phyloP scores from a whole-genome alignment of 92 coral and sea anemone genomes.

The Micromussa lordhowensis region DNA sequence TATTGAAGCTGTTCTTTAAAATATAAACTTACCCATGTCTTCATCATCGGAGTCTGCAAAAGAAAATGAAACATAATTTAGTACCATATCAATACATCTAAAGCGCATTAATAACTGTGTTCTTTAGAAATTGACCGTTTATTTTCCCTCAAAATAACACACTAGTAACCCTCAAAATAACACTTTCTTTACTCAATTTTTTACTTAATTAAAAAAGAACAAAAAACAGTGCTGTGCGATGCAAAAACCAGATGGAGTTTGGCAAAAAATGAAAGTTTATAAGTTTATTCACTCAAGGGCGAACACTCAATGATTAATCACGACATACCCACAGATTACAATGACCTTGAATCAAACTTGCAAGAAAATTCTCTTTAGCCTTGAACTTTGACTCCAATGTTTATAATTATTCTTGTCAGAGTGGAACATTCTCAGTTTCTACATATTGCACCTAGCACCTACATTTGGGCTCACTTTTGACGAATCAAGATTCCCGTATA shows the following conservation, averaged over 20 bases:
- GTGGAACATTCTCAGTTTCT: no score
- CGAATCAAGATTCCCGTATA: no score
- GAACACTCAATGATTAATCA: background rate
- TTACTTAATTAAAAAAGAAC: no score
- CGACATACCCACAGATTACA: background rate
- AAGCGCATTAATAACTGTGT: background rate
- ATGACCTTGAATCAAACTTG: background rate
- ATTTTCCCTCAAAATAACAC: background rate
- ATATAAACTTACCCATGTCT: no score
- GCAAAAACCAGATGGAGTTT: background rate
- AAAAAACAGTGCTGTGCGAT: background rate
- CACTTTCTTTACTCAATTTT: no score
- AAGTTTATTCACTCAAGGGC: background rate
- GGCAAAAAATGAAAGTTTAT: background rate
- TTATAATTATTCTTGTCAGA: no score
- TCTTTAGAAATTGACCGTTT: conserved; percentile 6
- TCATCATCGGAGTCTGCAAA: no score
- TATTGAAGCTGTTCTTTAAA: no score
- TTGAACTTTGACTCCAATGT: no score
- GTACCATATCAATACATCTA: background rate
- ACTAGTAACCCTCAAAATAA: background rate
- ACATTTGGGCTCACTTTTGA: no score
- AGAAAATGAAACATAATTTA: background rate
- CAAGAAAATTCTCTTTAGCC: no score
- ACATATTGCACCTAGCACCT: no score